Base-by-base conservation (phyloP, 2,113 vertebrate species). In the Aix galericulata region DNA sequence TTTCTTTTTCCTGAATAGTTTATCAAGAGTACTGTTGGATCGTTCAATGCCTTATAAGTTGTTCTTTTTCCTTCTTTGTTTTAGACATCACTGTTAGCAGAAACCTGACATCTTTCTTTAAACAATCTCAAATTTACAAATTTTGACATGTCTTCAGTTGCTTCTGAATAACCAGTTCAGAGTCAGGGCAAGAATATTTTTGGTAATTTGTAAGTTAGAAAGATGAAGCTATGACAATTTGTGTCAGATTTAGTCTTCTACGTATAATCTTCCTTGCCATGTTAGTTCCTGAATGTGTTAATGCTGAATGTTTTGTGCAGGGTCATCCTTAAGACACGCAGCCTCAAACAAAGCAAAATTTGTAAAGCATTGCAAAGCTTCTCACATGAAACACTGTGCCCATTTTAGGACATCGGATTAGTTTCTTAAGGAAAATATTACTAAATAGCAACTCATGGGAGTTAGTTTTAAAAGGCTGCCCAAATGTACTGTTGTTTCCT, bases 191-290 rank as follows among this genome's bases (percentile, higher is more conserved):
- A 42, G 36, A 84, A 8, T 34, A 36, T 67, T 78, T 17, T 46
- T 50, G 13, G 5, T 46, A 34, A 29, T 56, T 79, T 82, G 59
- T 29, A 71, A 60, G 68, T 68, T 40, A 58, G 40, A 67, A 82
- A 71, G 69, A 71, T 48, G 31, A 75, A 42, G 26, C n/a, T 50
- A 22, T n/a, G 13, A 18, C 66, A 46, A 36, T 59, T 92, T 77
- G 59, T 92, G 11, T 81, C 14, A 20, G n/a, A 67, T 63, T 74
- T 18, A 52, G 36, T 40, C 4, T 7, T 36, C 8, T 34, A 20
- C 9, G 3, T 26, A 22, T 3, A 29, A 1, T 59, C 75, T 81
- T 87, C 18, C 53, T 16, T 62, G 8, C 44, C 13, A 0, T 56
- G 7, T 56, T 91, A 8, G 17, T 60, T 94, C 68, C 67, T 86